Conservation (phyloP, 2,113 vertebrate species). For the Entosphenus tridentatus region DNA sequence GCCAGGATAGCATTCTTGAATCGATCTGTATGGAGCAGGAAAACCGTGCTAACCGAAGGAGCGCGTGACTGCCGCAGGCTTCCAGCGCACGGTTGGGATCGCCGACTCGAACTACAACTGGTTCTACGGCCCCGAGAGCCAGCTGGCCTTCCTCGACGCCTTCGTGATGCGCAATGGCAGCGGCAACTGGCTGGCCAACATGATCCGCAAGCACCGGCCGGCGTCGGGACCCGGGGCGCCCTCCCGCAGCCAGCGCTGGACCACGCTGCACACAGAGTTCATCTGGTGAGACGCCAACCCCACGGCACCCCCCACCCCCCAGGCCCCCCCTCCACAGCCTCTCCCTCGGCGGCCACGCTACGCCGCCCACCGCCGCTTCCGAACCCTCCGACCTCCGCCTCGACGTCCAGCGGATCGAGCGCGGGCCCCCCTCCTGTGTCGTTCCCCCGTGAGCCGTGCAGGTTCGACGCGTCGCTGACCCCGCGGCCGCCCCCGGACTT, state of each 20-base stretch:
- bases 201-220: constrained; percentile 56
- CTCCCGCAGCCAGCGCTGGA: constrained; percentile 81
- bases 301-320: no score
- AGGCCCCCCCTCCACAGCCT: no score
- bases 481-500: constrained; percentile 52
- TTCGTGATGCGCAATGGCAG: constrained; percentile 88
- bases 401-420: no score
- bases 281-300: constrained; percentile 45
- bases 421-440: no score
- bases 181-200: constrained; percentile 80
- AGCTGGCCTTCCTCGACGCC: constrained; percentile 80
- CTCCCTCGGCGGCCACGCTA: no score
- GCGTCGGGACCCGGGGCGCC: constrained; percentile 58
- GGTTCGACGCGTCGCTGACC: constrained; percentile 60
- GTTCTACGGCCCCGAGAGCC: constrained; percentile 97
- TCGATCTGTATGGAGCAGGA: no score
- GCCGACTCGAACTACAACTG: constrained; percentile 98
- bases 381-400: no score
- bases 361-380: no score
- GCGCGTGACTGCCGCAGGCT: constrained; percentile 27
- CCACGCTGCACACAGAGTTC: constrained; percentile 92
- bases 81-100: constrained; percentile 78
- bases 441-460: constrained; percentile 13
- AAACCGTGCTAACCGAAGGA: no score
- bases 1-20: no score